These are phyloP conservation scores for Dinoponera quadriceps DNA, from an alignment of 1,140 invertebrate species.

Conservation along the genomic window DNA sequence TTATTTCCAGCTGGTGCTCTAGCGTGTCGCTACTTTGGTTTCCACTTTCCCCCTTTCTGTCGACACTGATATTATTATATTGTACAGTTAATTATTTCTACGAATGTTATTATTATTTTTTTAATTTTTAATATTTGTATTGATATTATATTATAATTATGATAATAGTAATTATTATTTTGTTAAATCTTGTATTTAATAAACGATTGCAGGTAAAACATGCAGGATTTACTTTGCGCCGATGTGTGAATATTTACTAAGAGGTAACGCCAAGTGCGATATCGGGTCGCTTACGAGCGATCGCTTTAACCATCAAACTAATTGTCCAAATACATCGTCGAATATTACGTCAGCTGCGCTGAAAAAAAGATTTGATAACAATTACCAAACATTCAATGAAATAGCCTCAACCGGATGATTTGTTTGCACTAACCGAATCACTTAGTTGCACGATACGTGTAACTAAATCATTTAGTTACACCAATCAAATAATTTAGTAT, in stretches of 20 bases:
- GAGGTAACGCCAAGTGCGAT: background rate
- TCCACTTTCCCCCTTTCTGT: slow-evolving; percentile 31
- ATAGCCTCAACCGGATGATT: too few species aligned
- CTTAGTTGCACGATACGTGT: too few species aligned
- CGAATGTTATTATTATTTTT: slow-evolving; percentile 58
- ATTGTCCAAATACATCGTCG: too few species aligned
- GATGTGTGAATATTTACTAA: slow-evolving; percentile 5
- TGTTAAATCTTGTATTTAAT: slow-evolving; percentile 76
- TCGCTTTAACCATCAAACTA: slow-evolving; percentile 12
- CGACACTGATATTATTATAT: slow-evolving; percentile 37
- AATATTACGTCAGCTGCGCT: too few species aligned
- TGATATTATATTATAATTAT: slow-evolving; percentile 64
- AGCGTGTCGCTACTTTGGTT: slow-evolving; percentile 1
- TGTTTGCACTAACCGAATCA: too few species aligned
- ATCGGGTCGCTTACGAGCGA: slow-evolving; percentile 16
- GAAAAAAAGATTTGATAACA: too few species aligned
- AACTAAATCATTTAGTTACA: too few species aligned
- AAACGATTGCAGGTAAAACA: slow-evolving; percentile 62
- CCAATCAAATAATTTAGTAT: too few species aligned
- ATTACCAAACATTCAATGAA: too few species aligned
- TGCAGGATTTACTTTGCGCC: background rate
- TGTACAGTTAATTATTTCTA: slow-evolving; percentile 67
- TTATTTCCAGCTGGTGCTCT: slow-evolving; percentile 17
- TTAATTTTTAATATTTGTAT: slow-evolving; percentile 51
- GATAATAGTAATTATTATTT: slow-evolving; percentile 67